Percentiles rank a stretch among this genome's conserved stretches.
phyloP scores from a whole-genome alignment of 1,140 invertebrate genomes.

The Venturia canescens region DNA sequence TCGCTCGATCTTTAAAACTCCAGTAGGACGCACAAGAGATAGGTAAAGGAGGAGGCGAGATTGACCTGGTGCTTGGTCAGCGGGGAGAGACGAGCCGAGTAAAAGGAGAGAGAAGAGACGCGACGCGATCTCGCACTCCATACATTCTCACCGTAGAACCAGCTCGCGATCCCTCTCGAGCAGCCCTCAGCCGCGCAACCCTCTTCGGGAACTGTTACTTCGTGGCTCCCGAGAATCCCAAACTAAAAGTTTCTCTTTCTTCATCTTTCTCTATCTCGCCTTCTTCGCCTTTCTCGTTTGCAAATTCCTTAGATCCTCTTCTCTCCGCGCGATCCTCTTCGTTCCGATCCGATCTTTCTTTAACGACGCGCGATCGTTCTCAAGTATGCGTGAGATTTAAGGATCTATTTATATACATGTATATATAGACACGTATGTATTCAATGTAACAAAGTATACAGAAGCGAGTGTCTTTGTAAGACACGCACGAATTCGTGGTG shows the following conservation, averaged over 20 bases:
- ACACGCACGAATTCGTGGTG: conserved; percentile 40
- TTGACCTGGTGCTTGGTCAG: background rate
- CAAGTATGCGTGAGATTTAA: conserved; percentile 36
- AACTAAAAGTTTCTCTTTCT: conserved; percentile 48
- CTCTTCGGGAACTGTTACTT: background rate
- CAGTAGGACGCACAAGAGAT: background rate
- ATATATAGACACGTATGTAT: background rate
- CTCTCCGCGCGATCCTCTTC: background rate
- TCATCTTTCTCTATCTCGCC: no score
- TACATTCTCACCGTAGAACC: conserved; percentile 43
- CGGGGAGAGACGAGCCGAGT: background rate
- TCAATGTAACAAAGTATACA: conserved; percentile 17
- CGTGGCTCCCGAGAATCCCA: conserved; percentile 36
- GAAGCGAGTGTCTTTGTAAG: conserved; percentile 34
- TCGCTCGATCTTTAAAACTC: background rate
- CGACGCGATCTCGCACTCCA: conserved; percentile 38
- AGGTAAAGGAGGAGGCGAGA: background rate
- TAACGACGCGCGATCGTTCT: conserved; percentile 50
- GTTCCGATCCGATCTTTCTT: conserved; percentile 56
- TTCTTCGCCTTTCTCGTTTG: conserved; percentile 49
- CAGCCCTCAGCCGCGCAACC: conserved; percentile 12
- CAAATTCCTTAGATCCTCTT: conserved; percentile 52
- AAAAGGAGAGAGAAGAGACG: background rate
- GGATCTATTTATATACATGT: background rate
- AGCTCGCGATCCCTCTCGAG: conserved; percentile 9